A percentile compares a stretch with the other conserved stretches of the same genome.
These are phyloP conservation scores for Epizoanthus stellaris DNA, from an alignment of 92 coral and sea anemone genomes.

Conservation along the genomic window DNA sequence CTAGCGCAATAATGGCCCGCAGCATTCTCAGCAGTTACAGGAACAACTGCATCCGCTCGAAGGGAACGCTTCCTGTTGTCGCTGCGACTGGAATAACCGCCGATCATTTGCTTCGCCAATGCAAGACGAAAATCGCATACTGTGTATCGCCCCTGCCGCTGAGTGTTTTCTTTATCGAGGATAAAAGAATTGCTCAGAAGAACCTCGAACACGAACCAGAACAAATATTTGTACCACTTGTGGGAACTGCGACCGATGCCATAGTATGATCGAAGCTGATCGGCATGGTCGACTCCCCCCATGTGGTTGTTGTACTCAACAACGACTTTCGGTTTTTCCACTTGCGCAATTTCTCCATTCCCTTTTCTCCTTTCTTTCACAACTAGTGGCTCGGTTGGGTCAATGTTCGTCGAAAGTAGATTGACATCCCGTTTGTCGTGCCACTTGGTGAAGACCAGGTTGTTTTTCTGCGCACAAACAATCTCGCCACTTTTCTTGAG, in stretches of 20 bases:
- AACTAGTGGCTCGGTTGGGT: conserved; percentile 16
- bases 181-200: conserved; percentile 44
- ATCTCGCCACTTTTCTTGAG: neutral
- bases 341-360: conserved; percentile 30
- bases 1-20: conserved; percentile 2
- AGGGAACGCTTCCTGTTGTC: too few relatives aligned
- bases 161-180: conserved; percentile 30
- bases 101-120: too few relatives aligned
- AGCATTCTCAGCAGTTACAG: neutral
- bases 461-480: conserved; percentile 31
- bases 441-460: conserved; percentile 15
- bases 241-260: conserved; percentile 7
- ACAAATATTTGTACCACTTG: conserved; percentile 26
- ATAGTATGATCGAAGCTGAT: conserved; percentile 41
- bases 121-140: neutral
- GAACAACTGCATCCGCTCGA: neutral
- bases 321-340: conserved; percentile 48
- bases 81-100: too few relatives aligned
- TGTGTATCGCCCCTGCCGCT: conserved; percentile 12
- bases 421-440: conserved; percentile 7
- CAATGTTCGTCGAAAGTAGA: conserved; percentile 14
- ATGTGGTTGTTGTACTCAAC: conserved; percentile 52
- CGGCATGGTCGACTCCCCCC: conserved; percentile 53
- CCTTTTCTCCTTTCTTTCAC: conserved; percentile 28
- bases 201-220: conserved; percentile 43